Conservation (phyloP, 2,113 vertebrate species). For the Lipophrys pholis region DNA sequence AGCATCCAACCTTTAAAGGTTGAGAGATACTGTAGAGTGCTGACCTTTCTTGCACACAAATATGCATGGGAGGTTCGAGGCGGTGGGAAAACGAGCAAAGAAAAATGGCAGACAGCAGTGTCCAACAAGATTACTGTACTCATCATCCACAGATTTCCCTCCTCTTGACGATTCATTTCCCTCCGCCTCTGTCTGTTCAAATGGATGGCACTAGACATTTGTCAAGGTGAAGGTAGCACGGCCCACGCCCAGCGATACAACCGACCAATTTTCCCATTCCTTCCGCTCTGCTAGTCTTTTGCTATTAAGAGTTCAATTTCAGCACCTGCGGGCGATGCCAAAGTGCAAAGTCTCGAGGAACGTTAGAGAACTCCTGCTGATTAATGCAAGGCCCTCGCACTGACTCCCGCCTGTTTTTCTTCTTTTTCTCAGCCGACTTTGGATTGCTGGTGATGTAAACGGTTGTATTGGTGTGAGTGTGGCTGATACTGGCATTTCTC, state of each 20-base stretch:
- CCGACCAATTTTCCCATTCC: constrained; percentile 67
- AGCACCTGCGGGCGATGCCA: constrained; percentile 54
- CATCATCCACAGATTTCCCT: constrained; percentile 75
- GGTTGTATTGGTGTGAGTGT: background rate
- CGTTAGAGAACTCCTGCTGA: constrained; percentile 60
- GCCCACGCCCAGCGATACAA: constrained; percentile 63
- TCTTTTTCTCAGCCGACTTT: constrained; percentile 16
- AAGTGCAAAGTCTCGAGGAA: constrained; percentile 55
- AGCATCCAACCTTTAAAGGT: constrained; percentile 84
- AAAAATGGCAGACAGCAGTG: constrained; percentile 72
- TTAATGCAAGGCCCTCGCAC: constrained; percentile 51
- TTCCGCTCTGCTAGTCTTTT: constrained; percentile 69
- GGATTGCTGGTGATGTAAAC: constrained; percentile 16
- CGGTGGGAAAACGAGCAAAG: constrained; percentile 46
- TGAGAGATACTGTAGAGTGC: constrained; percentile 73
- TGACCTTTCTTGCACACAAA: constrained; percentile 80
- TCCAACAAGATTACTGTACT: constrained; percentile 81
- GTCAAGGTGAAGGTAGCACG: constrained; percentile 74
- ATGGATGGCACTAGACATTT: constrained; percentile 70
- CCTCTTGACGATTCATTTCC: constrained; percentile 72
- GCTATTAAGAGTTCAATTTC: constrained; percentile 71
- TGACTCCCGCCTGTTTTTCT: constrained; percentile 16
- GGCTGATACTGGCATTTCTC: background rate
- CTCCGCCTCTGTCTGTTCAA: constrained; percentile 69
- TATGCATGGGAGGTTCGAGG: constrained; percentile 41